Conservation (phyloP, 2,113 vertebrate genomes). For the Gymnarchus niloticus region DNA sequence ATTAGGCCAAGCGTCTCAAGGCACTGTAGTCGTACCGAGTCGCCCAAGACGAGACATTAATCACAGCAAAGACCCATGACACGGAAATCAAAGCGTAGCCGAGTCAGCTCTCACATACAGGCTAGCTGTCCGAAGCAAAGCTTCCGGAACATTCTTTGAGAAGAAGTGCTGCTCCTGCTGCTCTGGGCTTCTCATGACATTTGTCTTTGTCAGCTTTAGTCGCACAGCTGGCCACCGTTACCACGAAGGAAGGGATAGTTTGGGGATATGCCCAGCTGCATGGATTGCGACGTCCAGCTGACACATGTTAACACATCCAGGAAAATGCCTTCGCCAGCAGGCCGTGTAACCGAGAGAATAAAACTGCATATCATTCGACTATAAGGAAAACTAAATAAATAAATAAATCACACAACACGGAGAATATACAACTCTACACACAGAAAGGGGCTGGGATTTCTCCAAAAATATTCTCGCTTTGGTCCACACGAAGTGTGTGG, state of each 20-base stretch:
- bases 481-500: background rate
- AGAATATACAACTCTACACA: background rate
- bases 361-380: no score
- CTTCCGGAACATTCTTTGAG: conserved; percentile 21
- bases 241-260: background rate
- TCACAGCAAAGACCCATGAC: conserved; percentile 65
- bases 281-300: conserved; percentile 14
- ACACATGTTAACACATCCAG: background rate
- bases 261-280: background rate
- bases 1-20: conserved; percentile 35
- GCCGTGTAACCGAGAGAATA: background rate
- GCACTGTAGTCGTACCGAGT: conserved; percentile 57
- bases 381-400: background rate
- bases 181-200: conserved; percentile 41
- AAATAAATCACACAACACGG: background rate
- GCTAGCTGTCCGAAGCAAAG: conserved; percentile 26
- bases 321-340: background rate
- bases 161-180: conserved; percentile 30
- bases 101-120: conserved; percentile 43
- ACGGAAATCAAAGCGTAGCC: conserved; percentile 65
- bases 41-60: conserved; percentile 61
- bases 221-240: background rate
- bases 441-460: background rate
- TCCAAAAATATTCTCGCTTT: background rate
- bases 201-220: conserved; percentile 54